Evolutionary conservation across 2,888 invertebrate species (phyloP).

Genomic region (Perithous albicinctus): DNA sequence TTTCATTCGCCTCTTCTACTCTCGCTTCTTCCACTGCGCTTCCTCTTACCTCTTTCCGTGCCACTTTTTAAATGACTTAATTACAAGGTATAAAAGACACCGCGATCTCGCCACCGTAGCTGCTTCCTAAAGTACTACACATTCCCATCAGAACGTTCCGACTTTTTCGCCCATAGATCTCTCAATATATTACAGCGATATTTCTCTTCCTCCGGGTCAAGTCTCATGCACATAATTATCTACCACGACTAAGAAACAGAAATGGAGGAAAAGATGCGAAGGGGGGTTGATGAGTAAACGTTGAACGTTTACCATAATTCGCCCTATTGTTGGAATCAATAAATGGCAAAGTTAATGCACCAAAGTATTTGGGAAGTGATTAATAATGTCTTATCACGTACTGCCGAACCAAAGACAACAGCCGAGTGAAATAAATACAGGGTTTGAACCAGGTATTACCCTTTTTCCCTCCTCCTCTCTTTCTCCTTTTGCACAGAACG

Average conservation of each 20-base stretch:
- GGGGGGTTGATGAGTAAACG: constrained; percentile 15
- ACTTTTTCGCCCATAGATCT: constrained; percentile 37
- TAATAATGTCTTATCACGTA: not conserved
- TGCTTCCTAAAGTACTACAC: constrained; percentile 34
- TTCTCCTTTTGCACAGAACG: not conserved
- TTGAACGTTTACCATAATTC: constrained; percentile 33
- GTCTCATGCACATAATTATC: constrained; percentile 53
- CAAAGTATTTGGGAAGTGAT: constrained; percentile 1
- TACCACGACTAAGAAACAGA: constrained; percentile 17
- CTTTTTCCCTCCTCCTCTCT: not conserved
- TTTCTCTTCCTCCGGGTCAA: constrained; percentile 19
- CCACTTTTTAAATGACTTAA: constrained; percentile 70
- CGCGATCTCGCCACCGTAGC: constrained; percentile 39
- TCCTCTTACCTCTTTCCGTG: constrained; percentile 49
- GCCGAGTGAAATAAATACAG: constrained; percentile 44
- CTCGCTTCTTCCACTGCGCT: constrained; percentile 31
- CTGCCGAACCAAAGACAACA: constrained; percentile 40
- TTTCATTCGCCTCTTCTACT: constrained; percentile 38
- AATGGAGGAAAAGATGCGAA: not conserved
- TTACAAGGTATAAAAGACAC: constrained; percentile 72
- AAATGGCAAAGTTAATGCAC: constrained; percentile 34
- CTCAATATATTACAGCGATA: constrained; percentile 49
- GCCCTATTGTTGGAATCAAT: constrained; percentile 51
- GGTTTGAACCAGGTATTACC: not conserved
- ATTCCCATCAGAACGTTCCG: constrained; percentile 3